Percentiles rank a stretch among this genome's conserved stretches.
These are phyloP conservation scores for Dicroscelio sp. DNA, from an alignment of 2,888 invertebrate species.

Conservation along the genomic window DNA sequence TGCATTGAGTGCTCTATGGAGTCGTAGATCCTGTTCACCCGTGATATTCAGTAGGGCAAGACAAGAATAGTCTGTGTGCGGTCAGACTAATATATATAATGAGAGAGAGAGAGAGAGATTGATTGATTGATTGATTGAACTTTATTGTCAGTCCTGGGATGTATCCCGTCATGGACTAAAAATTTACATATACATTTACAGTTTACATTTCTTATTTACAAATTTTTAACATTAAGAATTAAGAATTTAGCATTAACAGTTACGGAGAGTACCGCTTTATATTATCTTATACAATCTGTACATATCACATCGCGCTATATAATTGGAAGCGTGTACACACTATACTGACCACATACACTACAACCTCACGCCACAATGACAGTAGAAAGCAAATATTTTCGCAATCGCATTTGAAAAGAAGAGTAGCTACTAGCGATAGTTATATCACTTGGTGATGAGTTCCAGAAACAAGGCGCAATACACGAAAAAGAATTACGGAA, in stretches of 20 bases:
- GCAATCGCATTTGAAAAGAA: neutral
- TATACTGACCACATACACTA: no score
- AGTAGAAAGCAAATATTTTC: no score
- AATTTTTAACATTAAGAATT: neutral
- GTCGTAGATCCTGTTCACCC: neutral
- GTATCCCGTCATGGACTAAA: neutral
- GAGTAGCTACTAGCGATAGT: neutral
- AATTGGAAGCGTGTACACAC: no score
- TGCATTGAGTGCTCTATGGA: slow-evolving; percentile 24
- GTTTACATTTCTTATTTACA: no score
- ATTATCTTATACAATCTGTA: no score
- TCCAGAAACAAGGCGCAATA: neutral
- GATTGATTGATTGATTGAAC: no score
- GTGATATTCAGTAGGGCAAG: neutral
- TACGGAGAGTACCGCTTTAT: no score
- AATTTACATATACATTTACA: neutral
- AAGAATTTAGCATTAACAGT: no score
- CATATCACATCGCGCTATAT: no score
- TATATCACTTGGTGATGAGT: neutral
- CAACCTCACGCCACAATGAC: no score
- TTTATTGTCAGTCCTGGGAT: neutral
- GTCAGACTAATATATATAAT: neutral
- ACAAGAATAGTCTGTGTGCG: neutral
- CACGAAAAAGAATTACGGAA: neutral
- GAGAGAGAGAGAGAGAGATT: no score